Conservation (phyloP, 2,113 vertebrate genomes). For the Aegypius monachus region DNA sequence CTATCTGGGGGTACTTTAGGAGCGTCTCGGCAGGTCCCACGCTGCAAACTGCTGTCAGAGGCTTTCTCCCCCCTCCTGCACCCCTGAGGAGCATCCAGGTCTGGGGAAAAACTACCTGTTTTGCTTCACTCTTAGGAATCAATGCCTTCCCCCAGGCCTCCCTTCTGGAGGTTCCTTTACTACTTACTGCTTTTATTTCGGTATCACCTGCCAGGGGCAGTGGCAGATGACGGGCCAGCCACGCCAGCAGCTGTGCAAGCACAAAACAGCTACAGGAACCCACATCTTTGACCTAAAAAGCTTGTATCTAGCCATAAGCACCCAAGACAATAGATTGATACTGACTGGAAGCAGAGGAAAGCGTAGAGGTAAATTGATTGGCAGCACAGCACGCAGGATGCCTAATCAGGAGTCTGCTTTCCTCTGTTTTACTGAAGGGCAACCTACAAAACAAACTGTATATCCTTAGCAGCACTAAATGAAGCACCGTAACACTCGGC, state of each 20-base stretch:
- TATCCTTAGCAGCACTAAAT: not conserved
- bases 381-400: not conserved
- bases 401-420: not conserved
- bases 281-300: not conserved
- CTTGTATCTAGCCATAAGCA: not conserved
- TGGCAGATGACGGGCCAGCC: not conserved
- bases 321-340: not conserved
- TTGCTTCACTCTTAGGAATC: not conserved
- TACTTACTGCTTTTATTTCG: not conserved
- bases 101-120: not conserved
- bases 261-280: not conserved
- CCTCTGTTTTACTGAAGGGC: not conserved
- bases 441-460: not conserved
- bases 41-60: accelerated
- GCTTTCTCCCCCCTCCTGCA: accelerated
- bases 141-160: accelerated
- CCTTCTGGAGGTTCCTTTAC: not conserved
- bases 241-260: accelerated
- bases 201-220: not conserved
- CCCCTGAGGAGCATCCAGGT: not conserved
- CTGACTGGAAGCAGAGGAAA: not conserved
- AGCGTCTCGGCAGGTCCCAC: not conserved
- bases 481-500: accelerated
- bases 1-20: not conserved
- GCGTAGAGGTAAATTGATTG: not conserved